Evolutionary conservation across 2,113 vertebrate genomes (phyloP).

Genomic region (Rhynchopsitta pachyrhyncha): DNA sequence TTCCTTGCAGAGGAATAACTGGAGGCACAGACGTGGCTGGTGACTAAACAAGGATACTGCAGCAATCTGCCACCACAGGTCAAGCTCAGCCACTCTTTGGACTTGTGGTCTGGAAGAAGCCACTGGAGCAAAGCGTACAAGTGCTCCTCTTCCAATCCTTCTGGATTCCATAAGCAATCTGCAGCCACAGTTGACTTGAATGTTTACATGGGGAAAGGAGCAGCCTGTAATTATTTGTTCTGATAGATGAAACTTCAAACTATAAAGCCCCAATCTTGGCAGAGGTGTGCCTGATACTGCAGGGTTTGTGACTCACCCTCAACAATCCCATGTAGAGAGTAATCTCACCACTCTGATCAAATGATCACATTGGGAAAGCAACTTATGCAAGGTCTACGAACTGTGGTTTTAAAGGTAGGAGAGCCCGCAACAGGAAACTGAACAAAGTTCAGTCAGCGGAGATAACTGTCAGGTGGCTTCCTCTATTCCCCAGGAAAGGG

Average conservation of each 20-base stretch:
- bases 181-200: not conserved
- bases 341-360: not conserved
- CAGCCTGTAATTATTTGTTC: not conserved
- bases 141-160: not conserved
- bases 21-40: not conserved
- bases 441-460: conserved; percentile 5
- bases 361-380: not conserved
- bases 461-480: not conserved
- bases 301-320: conserved; percentile 18
- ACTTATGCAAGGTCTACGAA: conserved; percentile 12
- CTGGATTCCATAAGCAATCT: rapidly evolving
- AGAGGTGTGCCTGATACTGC: not conserved
- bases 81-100: not conserved
- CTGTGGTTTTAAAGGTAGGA: not conserved
- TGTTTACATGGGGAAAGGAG: not conserved
- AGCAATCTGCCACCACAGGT: rapidly evolving
- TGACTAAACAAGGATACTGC: not conserved
- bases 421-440: not conserved
- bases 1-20: not conserved
- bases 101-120: not conserved
- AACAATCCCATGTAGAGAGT: not conserved
- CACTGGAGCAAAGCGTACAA: not conserved
- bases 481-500: not conserved
- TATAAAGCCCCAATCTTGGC: not conserved
- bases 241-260: not conserved